Evolutionary conservation across 2,113 vertebrate species (phyloP), one percentile per base, ranked within the genome.

Genomic region (Xenopus laevis): DNA sequence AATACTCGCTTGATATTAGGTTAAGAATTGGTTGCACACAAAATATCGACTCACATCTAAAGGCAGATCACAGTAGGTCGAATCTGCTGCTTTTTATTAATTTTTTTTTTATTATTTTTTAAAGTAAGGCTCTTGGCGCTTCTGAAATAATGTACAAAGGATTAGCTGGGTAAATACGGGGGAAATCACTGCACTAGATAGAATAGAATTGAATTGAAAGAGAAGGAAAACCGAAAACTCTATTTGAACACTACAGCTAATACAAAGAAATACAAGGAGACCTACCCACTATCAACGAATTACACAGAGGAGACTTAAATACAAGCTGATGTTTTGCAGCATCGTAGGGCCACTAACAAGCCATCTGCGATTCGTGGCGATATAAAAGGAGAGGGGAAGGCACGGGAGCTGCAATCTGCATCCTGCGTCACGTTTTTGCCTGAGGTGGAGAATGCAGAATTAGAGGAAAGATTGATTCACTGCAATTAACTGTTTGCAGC

Each of bases 301-400:
- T 85, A 92, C 89, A 87, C 79, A 85, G 89, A 88, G 83, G 91
- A 90, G 83, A 88, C 90, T 93, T 90, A 90, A 93, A 93, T 91
- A 93, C 91, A 93, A 96, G 94, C 93, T 85, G 91, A 94, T 94
- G 94, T 92, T 93, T 93, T 97, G 96, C 96, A 99, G 97, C 97
- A 99, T 96, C 93, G 92, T 93, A 99, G 96, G 96, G 96, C 97
- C 94, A 95, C 94, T 96, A 92, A 93, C 94, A 91, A 95, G 94
- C 95, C 95, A 96, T 95, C 94, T 92, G 94, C 94, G 91, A 93
- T 90, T 96, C 91, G 93, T 95, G 95, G 95, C 95, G 87, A 93
- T 95, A 96, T 93, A 94, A 93, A 94, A 95, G 95, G 94, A 89
- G 93, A 95, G 93, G 93, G 92, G 79, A 98, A 96, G 94, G 94